Conservation (phyloP, 2,888 invertebrate genomes). For the Actias luna region DNA sequence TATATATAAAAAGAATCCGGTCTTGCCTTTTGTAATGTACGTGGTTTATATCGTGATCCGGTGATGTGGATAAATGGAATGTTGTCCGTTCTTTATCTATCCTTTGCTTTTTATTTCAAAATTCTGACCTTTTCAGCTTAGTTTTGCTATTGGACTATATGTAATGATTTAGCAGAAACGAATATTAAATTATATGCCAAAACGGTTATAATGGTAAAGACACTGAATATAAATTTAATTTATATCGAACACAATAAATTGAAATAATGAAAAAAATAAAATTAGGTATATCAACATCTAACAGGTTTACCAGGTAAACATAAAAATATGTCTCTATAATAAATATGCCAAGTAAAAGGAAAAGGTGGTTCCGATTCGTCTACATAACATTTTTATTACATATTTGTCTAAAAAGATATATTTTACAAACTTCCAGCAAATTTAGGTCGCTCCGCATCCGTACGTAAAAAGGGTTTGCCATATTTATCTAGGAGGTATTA, state of each 20-base stretch:
- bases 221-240: not conserved
- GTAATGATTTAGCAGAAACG: not conserved
- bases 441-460: constrained; percentile 1
- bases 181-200: not conserved
- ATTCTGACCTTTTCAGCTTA: not conserved
- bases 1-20: constrained; percentile 9
- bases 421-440: constrained; percentile 5
- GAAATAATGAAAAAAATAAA: not conserved
- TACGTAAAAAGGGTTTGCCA: constrained; percentile 44
- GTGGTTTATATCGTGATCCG: constrained; percentile 3
- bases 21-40: constrained; percentile 3
- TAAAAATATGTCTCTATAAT: not conserved
- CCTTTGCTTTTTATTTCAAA: not conserved
- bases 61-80: constrained; percentile 7
- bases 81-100: constrained; percentile 17
- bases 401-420: constrained; percentile 2
- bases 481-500: constrained; percentile 62
- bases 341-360: constrained; percentile 7
- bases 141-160: not conserved
- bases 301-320: not conserved
- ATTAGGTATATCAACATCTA: not conserved
- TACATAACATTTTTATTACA: constrained; percentile 3
- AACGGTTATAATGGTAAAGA: not conserved
- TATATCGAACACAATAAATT: not conserved
- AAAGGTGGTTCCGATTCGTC: not conserved